Conservation (phyloP, 2,113 vertebrate genomes). For the Coptodon rendalli region DNA sequence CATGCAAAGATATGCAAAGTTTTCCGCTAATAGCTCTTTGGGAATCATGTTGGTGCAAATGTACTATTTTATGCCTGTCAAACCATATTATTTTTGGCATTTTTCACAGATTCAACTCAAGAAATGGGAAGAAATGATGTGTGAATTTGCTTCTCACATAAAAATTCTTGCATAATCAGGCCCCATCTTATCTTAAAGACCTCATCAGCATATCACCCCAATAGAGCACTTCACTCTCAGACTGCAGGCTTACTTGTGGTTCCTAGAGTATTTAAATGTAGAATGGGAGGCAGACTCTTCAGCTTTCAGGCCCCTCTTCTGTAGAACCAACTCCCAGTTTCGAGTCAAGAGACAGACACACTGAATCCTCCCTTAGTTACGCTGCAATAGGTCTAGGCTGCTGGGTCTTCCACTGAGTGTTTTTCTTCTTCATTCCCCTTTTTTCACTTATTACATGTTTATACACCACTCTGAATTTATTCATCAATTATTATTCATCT, state of each 20-base stretch:
- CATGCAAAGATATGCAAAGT: background rate
- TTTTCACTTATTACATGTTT: background rate
- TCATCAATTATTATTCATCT: background rate
- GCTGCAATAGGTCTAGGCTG: background rate
- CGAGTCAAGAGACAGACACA: background rate
- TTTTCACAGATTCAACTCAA: background rate
- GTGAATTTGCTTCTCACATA: background rate
- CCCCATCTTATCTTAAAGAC: background rate
- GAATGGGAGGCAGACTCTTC: background rate
- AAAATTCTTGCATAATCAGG: background rate
- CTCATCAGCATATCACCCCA: background rate
- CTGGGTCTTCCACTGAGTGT: background rate
- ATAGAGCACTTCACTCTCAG: background rate
- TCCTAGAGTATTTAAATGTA: background rate
- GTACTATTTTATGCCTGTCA: background rate
- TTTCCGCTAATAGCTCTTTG: background rate
- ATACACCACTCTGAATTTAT: background rate
- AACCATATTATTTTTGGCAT: background rate
- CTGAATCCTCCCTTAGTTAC: background rate
- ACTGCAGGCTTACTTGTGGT: background rate
- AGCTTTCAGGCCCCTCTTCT: background rate
- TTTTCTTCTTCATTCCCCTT: background rate
- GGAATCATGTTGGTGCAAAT: background rate
- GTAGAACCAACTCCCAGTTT: background rate
- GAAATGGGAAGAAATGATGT: background rate